phyloP scores from a whole-genome alignment of 1,140 invertebrate species.

The Drosophila micromelanica region DNA sequence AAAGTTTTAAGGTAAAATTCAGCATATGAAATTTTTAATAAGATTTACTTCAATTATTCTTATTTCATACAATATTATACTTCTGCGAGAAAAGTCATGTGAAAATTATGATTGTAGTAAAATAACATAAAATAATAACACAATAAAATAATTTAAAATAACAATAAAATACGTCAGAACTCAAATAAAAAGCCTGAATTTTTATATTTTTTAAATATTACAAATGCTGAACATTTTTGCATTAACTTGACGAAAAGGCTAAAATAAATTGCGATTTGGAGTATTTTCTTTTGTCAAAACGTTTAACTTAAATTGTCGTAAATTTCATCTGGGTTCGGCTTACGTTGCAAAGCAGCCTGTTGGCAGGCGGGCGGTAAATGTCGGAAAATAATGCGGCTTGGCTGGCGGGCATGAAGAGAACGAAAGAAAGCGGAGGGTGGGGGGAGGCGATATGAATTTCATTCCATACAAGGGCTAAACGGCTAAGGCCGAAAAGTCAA shows the following conservation, averaged over 20 bases:
- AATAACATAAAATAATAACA: too few species aligned
- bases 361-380: conserved; percentile 50
- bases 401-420: conserved; percentile 20
- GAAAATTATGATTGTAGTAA: too few species aligned
- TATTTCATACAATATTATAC: too few species aligned
- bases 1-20: too few species aligned
- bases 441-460: conserved; percentile 15
- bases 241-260: not conserved
- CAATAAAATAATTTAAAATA: too few species aligned
- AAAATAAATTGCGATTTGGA: too few species aligned
- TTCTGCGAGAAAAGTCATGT: too few species aligned
- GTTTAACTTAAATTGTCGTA: conserved; percentile 75
- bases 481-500: conserved; percentile 69
- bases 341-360: conserved; percentile 45
- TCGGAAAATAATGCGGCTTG: conserved; percentile 63
- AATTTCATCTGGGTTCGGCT: conserved; percentile 45
- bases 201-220: not conserved
- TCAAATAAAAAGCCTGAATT: too few species aligned
- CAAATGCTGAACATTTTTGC: not conserved
- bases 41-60: too few species aligned
- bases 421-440: conserved; percentile 38
- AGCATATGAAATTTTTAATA: too few species aligned
- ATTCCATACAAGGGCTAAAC: conserved; percentile 37
- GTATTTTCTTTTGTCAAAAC: conserved; percentile 25
- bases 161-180: too few species aligned